Base-by-base conservation (phyloP, 92 coral and sea anemone species). In the Heteractis magnifica region DNA sequence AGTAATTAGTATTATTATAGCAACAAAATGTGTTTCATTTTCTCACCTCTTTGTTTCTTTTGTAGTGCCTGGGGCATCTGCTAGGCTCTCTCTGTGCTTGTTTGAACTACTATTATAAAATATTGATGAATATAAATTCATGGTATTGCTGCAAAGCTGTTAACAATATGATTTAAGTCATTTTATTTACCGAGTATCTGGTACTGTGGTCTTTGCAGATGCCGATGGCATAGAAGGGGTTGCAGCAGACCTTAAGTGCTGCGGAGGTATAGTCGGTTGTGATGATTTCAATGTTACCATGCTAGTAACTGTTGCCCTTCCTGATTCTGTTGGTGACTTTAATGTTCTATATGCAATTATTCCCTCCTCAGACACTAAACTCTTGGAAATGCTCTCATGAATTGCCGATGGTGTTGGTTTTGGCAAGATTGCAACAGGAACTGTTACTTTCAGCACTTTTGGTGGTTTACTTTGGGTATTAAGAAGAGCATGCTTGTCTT, bases 201-300 rank as follows among this genome's bases (percentile, higher is more conserved):
- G 71, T 23, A 65, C 44, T 4, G 50, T 12, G 8, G 68, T 79
- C 16, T 23, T 12, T 4, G 75, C 71, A 62, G 83, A 79, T 55
- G 72, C 65, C 6, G 84, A 81, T 13, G 84, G 84, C 51, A 72
- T 81, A 75, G 84, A 51, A 18, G 84, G 77, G 50, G 77, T 49
- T 5, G 76, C 18, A 59, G 77, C 77, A 81, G 56, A 74, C 59
- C 84, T 81, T 71, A 70, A 6, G 11, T 68, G 72, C 51, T 81
- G 56, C 1, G 84, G 84, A 2, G 77, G 84, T 49, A 51, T 76
- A 10, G 85, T 73, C 14, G 93, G 90, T 2, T 82, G 86, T 0
- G 90, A 86, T 3, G 93, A 79, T 56, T 76, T 83, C 52, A 87
- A 51, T 12, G 88, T 82, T 4, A 90, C 92, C 60, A 85, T 85